Base-by-base conservation (phyloP, 2,888 invertebrate genomes). In the Ichneumoninae sp. region DNA sequence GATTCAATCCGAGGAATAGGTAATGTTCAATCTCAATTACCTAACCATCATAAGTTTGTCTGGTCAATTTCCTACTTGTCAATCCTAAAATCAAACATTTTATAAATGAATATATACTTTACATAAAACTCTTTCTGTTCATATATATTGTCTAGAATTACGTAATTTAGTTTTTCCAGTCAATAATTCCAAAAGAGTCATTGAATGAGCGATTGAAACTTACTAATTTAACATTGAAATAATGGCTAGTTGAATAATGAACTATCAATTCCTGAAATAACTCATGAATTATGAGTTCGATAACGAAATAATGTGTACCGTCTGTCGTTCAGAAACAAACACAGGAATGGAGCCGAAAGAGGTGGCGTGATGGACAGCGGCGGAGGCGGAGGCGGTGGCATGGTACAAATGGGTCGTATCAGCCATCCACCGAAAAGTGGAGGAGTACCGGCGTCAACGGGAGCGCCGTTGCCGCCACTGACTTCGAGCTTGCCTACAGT, bases 1-100 rank as follows among this genome's bases (percentile, higher is more conserved):
- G 94, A 92, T 94, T 93, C 86, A 91, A 92, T 88, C 93, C 92
- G 89, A 90, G 94, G 90, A 93, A 92, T 89, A 93, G 94, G 94
- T 94, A 90, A 87, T 2, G 16, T 33, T 63, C 19, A 22, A 1
- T 63, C 33, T 16, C n/a, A 30, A 30, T 60, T 5, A 40, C 8
- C 40, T 10, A 10, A 10, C 10, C 1, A 40, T 40, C 40, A 40
- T 0, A 10, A 40, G 40, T 8, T 40, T 10, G 8, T 8, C 40
- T 10, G 10, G 40, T 10, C 1, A 40, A 40, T 40, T 8, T 40
- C 8, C 40, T 40, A 40, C 10, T 40, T 40, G 40, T 40, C 40
- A 10, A 40, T 10, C 8, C 0, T 40, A 40, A 40, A 40, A 40
- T 40, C 10, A 10, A 40, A 40, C 8, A 40, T 40, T 40, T 40